Evolutionary conservation across 1,140 invertebrate species (phyloP), one percentile per base, ranked within the genome.

Genomic region (Capitella teleta): DNA sequence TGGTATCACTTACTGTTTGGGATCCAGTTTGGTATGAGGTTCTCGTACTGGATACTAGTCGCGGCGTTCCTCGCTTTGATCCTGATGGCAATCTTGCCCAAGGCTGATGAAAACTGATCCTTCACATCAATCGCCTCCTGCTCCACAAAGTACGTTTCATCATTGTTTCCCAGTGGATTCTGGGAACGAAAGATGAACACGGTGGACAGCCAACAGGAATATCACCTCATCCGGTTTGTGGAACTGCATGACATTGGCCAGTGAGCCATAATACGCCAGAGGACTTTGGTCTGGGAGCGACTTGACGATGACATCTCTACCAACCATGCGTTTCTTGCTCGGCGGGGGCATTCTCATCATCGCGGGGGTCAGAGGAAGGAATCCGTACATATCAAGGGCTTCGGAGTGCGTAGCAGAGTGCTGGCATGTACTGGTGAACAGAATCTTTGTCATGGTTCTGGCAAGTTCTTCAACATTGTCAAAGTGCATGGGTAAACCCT

Each of bases 1-100:
- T n/a, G n/a, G n/a, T n/a, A n/a, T n/a, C n/a, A 30, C 41, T 47
- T 23, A 51, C 49, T 34, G 41, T 51, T 51, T 5, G 49, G 49
- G 19, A 51, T 51, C 41, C 34, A 34, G 21, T 24, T 34, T 2
- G 49, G 49, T 28, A 28, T 18, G n/a, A 51, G 42, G 42, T 44
- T 46, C 18, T 51, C 41, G 32, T 51, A 51, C 24, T 25, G 28
- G 40, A 51, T 51, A 6, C 6, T 12, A 2, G 21, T 14, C 28
- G 43, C 36, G 14, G n/a, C 23, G 30, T 51, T 51, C n/a, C 49
- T 16, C 10, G 25, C 6, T 19, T 47, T 6, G 24, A 51, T 51
- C 1, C 18, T 28, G 10, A 24, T 32, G 14, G 49, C 24, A 8
- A 51, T 23, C 12, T 23, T 16, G n/a, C 46, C n/a, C 14, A 51